phyloP scores from a whole-genome alignment of 2,797 vertebrate species.

The Sciurus carolinensis region DNA sequence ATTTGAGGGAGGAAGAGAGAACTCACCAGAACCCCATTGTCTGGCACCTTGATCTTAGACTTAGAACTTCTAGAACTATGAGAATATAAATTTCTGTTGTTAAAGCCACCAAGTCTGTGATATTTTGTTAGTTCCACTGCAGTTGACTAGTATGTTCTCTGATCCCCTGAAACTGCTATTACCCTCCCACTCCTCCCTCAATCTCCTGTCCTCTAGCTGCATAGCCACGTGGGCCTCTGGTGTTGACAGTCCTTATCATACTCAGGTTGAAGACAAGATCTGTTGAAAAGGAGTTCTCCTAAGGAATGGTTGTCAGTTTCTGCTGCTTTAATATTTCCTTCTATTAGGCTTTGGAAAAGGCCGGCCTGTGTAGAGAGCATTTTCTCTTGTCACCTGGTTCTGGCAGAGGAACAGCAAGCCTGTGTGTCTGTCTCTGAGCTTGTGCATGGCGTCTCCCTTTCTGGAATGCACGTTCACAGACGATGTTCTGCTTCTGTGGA shows the following conservation, averaged over 20 bases:
- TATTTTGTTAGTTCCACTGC: not conserved
- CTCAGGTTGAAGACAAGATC: not conserved
- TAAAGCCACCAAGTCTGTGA: not conserved
- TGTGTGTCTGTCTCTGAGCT: not conserved
- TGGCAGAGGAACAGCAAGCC: not conserved
- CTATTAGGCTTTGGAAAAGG: not conserved
- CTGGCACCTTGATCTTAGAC: not conserved
- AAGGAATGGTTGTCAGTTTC: not conserved
- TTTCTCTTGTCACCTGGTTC: not conserved
- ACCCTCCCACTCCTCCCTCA: not conserved
- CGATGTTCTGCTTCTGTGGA: not conserved
- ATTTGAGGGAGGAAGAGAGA: not conserved
- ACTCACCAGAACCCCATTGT: not conserved
- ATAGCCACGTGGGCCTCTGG: not conserved
- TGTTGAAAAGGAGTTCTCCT: not conserved
- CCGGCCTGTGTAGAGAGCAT: not conserved
- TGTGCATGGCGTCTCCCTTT: not conserved
- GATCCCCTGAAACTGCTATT: not conserved
- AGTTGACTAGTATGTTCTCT: not conserved
- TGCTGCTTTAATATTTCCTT: not conserved
- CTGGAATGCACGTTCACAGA: not conserved
- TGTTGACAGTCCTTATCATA: not conserved
- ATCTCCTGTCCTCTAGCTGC: not conserved
- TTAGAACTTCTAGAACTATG: not conserved
- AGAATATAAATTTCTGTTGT: not conserved